A percentile compares a stretch with the other conserved stretches of the same genome.
These are phyloP conservation scores for Potorous gilbertii DNA, from an alignment of 2,797 vertebrate species.

Conservation along the genomic window DNA sequence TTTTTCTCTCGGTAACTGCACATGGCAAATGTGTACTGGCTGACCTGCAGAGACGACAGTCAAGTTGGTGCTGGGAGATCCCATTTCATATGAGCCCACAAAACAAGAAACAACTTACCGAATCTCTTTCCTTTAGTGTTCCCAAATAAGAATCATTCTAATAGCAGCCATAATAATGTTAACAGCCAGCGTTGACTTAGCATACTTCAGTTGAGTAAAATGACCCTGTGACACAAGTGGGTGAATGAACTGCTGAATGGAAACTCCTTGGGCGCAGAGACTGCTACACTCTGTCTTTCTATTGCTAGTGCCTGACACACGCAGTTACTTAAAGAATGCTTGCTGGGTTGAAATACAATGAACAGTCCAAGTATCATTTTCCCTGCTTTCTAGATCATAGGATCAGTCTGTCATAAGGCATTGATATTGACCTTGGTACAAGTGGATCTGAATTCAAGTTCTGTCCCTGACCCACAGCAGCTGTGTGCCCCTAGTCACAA, in stretches of 20 bases:
- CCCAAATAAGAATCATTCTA: background rate
- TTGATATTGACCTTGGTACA: background rate
- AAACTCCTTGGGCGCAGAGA: background rate
- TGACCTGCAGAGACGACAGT: slow-evolving; percentile 88
- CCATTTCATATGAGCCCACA: background rate
- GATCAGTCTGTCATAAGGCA: background rate
- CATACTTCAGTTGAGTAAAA: background rate
- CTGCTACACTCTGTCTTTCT: background rate
- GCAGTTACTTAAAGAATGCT: background rate
- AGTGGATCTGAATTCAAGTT: background rate
- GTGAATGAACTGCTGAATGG: background rate
- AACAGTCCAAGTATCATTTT: background rate
- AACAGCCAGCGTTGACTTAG: background rate
- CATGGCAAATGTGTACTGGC: slow-evolving; percentile 99
- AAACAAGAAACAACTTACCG: background rate
- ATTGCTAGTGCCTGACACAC: background rate
- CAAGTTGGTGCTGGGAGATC: background rate
- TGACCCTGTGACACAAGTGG: background rate
- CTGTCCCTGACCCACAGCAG: background rate
- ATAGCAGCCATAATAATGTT: background rate
- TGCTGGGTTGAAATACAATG: background rate
- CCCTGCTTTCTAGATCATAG: background rate
- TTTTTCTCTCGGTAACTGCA: slow-evolving; percentile 99
- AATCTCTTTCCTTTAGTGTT: background rate
- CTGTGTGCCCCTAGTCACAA: background rate